Evolutionary conservation across 2,888 invertebrate species (phyloP).

Genomic region (Zootermopsis nevadensis): DNA sequence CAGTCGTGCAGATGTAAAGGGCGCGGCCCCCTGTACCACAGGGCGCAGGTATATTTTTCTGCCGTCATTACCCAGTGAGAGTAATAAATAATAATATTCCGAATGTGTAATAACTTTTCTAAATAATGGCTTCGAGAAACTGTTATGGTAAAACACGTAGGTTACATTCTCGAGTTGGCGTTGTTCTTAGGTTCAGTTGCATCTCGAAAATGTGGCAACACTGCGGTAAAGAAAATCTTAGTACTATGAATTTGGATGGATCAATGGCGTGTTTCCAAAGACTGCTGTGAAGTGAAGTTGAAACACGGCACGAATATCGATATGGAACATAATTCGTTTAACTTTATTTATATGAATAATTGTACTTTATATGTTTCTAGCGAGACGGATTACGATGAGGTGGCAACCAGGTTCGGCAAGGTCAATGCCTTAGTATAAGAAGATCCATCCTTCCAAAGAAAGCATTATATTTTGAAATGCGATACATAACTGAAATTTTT

Average conservation of each 20-base stretch:
- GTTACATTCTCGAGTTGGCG: too few species aligned
- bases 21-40: constrained; percentile 44
- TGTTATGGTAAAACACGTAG: too few species aligned
- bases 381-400: not conserved
- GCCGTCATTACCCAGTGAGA: not conserved
- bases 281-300: not conserved
- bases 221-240: constrained; percentile 8
- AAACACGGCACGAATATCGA: not conserved
- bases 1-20: constrained; percentile 55
- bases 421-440: constrained; percentile 30
- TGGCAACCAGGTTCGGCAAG: constrained; percentile 22
- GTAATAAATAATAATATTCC: not conserved
- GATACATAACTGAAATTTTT: not conserved
- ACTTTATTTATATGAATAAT: not conserved
- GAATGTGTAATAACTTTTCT: too few species aligned
- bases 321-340: not conserved
- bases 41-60: not conserved
- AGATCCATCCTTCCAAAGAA: not conserved
- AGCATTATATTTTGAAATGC: not conserved
- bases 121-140: too few species aligned
- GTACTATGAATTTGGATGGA: constrained; percentile 30
- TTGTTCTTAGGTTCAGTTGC: not conserved
- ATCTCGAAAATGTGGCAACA: constrained; percentile 27
- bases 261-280: constrained; percentile 17
- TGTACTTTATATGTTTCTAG: not conserved